phyloP scores from a whole-genome alignment of 2,113 vertebrate genomes.

The Chlamydotis undulata region DNA sequence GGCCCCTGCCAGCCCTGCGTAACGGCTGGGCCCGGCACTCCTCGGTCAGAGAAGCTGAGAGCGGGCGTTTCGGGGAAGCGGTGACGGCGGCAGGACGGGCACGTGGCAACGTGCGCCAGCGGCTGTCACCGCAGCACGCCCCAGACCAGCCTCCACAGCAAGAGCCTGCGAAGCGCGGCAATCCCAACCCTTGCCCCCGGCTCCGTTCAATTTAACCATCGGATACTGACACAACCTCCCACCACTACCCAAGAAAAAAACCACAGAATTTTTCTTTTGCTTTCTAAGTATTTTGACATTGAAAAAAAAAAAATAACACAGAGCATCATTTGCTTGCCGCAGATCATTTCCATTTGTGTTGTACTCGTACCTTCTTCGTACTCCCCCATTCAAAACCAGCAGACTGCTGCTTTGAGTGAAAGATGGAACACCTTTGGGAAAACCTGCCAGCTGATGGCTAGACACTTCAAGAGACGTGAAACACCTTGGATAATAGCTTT shows the following conservation, averaged over 20 bases:
- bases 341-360: neutral
- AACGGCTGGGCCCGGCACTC: neutral
- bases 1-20: rapidly evolving
- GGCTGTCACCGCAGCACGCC: neutral
- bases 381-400: neutral
- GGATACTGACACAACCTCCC: neutral
- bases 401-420: neutral
- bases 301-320: neutral
- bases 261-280: neutral
- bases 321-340: neutral
- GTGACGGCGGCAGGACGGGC: rapidly evolving
- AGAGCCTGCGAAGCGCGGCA: neutral
- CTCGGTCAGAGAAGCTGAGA: neutral
- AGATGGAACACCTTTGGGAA: neutral
- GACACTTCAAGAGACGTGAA: neutral
- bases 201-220: neutral
- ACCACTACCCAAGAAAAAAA: neutral
- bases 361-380: neutral
- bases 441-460: neutral
- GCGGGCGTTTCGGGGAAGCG: neutral
- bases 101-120: neutral
- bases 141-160: neutral
- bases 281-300: neutral
- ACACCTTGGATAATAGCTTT: neutral
- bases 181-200: neutral